Conservation (phyloP, 2,797 vertebrate genomes). For the Poecilia gillii region DNA sequence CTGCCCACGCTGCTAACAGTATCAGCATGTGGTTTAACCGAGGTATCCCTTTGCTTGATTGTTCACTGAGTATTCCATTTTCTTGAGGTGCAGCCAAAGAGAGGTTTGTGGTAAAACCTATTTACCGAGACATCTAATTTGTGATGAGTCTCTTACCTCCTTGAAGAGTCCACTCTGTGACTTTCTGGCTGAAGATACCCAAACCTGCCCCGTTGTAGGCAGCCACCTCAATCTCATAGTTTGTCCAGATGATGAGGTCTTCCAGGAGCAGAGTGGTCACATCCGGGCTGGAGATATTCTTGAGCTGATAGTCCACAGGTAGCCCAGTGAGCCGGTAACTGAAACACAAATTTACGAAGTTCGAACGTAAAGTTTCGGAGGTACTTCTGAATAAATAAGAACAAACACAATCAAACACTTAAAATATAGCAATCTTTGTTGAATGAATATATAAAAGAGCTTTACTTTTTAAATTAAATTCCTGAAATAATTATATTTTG, state of each 20-base stretch:
- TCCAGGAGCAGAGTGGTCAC: slow-evolving; percentile 94
- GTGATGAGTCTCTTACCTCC: slow-evolving; percentile 84
- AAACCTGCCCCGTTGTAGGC: slow-evolving; percentile 95
- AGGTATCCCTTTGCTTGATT: not conserved
- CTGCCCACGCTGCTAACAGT: not conserved
- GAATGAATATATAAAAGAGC: not conserved
- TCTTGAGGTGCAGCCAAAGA: not conserved
- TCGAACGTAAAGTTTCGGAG: not conserved
- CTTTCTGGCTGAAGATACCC: slow-evolving; percentile 92
- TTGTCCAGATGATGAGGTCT: slow-evolving; percentile 99
- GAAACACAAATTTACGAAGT: slow-evolving; percentile 1
- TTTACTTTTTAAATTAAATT: not conserved
- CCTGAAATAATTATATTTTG: not conserved
- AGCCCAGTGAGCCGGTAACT: slow-evolving; percentile 95
- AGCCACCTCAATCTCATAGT: slow-evolving; percentile 97
- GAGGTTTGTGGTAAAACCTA: not conserved
- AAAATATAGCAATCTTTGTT: not conserved
- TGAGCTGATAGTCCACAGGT: slow-evolving; percentile 94
- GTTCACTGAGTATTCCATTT: not conserved
- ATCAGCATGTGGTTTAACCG: not conserved
- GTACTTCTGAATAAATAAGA: not conserved
- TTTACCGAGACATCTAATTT: not conserved
- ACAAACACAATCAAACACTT: not conserved
- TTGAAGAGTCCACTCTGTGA: slow-evolving; percentile 97
- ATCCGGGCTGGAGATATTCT: slow-evolving; percentile 93